phyloP scores from a whole-genome alignment of 2,888 invertebrate species.

The Geotrupes spiniger region DNA sequence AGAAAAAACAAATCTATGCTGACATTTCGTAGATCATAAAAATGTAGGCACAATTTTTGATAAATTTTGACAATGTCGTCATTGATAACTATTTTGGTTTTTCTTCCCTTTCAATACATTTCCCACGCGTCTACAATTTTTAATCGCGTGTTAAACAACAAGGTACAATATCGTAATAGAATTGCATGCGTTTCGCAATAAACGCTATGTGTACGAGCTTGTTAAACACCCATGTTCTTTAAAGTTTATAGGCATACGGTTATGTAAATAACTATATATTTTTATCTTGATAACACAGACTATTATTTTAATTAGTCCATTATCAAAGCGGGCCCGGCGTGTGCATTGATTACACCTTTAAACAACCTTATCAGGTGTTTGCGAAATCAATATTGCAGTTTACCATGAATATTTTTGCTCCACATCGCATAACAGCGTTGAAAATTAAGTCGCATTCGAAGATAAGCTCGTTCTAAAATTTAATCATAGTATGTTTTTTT shows the following conservation, averaged over 20 bases:
- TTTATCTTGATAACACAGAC: not conserved
- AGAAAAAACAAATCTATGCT: no score
- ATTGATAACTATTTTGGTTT: no score
- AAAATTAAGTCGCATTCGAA: not conserved
- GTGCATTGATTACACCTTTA: slow-evolving; percentile 1
- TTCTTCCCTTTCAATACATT: no score
- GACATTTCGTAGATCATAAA: no score
- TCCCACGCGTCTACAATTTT: no score
- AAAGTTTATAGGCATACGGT: slow-evolving; percentile 3
- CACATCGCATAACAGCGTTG: no score
- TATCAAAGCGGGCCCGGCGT: not conserved
- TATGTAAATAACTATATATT: slow-evolving; percentile 1
- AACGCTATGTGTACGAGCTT: not conserved
- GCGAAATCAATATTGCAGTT: not conserved
- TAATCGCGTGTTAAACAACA: no score
- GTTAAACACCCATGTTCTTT: not conserved
- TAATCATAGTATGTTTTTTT: no score
- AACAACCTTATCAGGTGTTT: slow-evolving; percentile 1
- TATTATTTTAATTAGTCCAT: slow-evolving; percentile 4
- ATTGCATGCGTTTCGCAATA: not conserved
- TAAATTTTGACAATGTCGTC: no score
- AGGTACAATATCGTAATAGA: not conserved
- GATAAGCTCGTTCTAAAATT: no score
- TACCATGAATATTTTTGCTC: no score
- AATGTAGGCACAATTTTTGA: no score